A percentile compares a stretch with the other conserved stretches of the same genome.
phyloP scores from a whole-genome alignment of 2,797 vertebrate species.

The Thaleichthys pacificus region DNA sequence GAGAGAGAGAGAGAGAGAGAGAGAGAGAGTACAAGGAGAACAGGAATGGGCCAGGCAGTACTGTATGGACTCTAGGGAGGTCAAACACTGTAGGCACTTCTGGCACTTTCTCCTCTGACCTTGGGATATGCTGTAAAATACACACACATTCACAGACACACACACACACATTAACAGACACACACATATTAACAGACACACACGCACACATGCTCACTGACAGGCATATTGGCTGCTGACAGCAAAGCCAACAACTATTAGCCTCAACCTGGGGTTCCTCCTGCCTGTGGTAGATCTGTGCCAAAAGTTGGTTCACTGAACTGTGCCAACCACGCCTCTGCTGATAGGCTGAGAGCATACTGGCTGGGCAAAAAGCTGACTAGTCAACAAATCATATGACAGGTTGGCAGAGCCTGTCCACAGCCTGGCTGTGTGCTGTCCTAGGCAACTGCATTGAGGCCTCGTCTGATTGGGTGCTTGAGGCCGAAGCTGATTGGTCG shows the following conservation, averaged over 20 bases:
- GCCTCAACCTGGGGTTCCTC: conserved; percentile 32
- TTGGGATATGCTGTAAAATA: conserved; percentile 14
- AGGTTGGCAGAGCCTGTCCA: conserved; percentile 24
- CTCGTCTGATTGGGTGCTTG: conserved; percentile 1
- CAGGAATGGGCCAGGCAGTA: neutral
- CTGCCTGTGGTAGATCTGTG: conserved; percentile 36
- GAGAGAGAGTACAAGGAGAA: neutral
- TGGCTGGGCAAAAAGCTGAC: neutral
- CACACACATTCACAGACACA: conserved; percentile 12
- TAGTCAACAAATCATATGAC: conserved; percentile 33
- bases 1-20: neutral
- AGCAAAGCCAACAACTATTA: conserved; percentile 46
- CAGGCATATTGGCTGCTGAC: conserved; percentile 2
- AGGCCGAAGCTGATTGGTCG: conserved; percentile 42
- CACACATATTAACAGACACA: too few species aligned
- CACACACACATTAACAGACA: too few species aligned
- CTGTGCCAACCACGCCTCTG: conserved; percentile 24
- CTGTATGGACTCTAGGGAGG: neutral
- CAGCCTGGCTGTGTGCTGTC: conserved; percentile 13
- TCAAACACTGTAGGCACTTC: neutral
- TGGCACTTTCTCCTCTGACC: conserved; percentile 38
- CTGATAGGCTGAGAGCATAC: conserved; percentile 45
- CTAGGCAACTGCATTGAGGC: neutral
- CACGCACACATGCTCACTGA: conserved; percentile 8
- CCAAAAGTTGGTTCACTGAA: conserved; percentile 38